Evolutionary conservation across 2,797 vertebrate species (phyloP).

Genomic region (Tenualosa ilisha): DNA sequence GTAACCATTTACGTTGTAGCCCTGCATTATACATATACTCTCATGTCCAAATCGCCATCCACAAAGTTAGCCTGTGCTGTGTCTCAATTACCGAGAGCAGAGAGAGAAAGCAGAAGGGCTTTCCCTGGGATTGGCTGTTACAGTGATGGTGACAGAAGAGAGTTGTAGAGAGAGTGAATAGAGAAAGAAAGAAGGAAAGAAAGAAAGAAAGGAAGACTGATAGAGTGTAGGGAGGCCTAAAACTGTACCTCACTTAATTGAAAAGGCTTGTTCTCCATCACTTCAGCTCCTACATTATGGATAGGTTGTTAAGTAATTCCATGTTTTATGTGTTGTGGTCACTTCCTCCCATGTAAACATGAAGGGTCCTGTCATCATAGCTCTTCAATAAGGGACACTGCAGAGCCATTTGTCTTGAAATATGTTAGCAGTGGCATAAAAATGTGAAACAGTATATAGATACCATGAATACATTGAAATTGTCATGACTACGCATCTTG

Average conservation of each 20-base stretch:
- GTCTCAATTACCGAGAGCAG: slow-evolving; percentile 2
- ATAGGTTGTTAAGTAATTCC: slow-evolving; percentile 27
- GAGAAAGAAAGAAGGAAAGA: slow-evolving; percentile 20
- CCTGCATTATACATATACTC: slow-evolving; percentile 40
- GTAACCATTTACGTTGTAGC: neutral
- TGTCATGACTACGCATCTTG: neutral
- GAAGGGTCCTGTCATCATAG: neutral
- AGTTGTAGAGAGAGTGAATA: neutral
- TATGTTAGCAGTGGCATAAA: neutral
- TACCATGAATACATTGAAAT: neutral
- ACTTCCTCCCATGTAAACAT: slow-evolving; percentile 4
- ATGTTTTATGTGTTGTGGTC: neutral
- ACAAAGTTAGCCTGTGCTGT: slow-evolving; percentile 8
- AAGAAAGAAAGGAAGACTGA: neutral
- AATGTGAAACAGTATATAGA: neutral
- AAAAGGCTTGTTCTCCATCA: slow-evolving; percentile 46
- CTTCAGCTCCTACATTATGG: slow-evolving; percentile 34
- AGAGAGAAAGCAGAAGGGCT: neutral
- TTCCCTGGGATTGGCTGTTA: neutral
- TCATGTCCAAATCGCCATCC: slow-evolving; percentile 29
- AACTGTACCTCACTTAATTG: slow-evolving; percentile 33
- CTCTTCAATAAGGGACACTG: neutral
- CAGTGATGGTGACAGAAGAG: neutral
- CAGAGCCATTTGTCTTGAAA: neutral
- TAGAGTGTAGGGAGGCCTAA: neutral